Conservation (phyloP, 2,113 vertebrate genomes). For the Syrrhaptes paradoxus region DNA sequence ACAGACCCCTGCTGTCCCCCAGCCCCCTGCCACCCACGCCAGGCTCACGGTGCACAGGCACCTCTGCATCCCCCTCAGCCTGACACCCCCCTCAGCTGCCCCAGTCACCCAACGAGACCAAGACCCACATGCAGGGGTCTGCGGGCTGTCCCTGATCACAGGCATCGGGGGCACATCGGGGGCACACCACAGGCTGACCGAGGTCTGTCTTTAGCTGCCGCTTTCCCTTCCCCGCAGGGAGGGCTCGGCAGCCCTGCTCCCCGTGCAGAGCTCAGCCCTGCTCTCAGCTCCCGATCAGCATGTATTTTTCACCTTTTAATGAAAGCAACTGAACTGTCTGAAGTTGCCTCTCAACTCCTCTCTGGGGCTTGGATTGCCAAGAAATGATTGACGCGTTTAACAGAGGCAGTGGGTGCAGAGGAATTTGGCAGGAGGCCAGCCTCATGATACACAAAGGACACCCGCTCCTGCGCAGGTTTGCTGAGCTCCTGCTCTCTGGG, state of each 20-base stretch:
- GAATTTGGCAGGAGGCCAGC: conserved; percentile 70
- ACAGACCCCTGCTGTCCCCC: neutral
- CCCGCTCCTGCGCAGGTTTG: neutral
- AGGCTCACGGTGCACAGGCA: rapidly evolving
- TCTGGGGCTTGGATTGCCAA: conserved; percentile 38
- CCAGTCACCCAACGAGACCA: rapidly evolving
- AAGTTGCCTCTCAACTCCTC: conserved; percentile 40
- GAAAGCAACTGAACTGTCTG: conserved; percentile 29
- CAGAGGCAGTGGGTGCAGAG: conserved; percentile 68
- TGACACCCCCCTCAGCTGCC: rapidly evolving
- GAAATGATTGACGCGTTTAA: conserved; percentile 69
- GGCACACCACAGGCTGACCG: neutral
- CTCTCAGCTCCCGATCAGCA: neutral
- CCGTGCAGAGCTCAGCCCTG: neutral
- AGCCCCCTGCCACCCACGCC: neutral
- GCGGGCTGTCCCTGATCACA: neutral
- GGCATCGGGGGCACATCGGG: neutral
- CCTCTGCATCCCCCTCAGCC: neutral
- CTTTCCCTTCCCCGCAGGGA: neutral
- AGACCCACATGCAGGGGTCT: rapidly evolving
- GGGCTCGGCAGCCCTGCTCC: neutral
- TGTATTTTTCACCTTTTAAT: conserved; percentile 43
- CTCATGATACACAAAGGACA: conserved; percentile 36
- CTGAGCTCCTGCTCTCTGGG: neutral
- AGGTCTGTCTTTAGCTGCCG: neutral